These are phyloP conservation scores for Astyanax mexicanus DNA, from an alignment of 2,797 vertebrate species.

Conservation along the genomic window DNA sequence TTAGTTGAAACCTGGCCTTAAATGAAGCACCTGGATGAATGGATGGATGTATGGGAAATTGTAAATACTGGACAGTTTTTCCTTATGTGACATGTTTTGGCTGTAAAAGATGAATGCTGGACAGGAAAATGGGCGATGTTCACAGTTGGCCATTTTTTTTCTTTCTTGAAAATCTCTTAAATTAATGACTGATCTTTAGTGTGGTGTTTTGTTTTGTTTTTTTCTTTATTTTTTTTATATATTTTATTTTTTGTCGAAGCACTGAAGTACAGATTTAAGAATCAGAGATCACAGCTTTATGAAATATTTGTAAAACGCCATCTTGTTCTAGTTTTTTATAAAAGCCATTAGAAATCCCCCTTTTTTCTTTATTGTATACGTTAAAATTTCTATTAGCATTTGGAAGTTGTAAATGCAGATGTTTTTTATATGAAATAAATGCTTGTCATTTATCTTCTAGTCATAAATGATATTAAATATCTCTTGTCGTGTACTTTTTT, in stretches of 20 bases:
- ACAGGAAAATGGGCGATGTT: background rate
- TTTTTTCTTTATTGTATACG: too few relatives aligned
- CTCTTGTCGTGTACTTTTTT: too few relatives aligned
- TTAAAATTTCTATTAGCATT: too few relatives aligned
- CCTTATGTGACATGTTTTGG: background rate
- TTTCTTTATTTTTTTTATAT: too few relatives aligned
- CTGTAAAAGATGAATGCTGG: constrained; percentile 18
- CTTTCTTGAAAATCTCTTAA: background rate
- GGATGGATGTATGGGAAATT: background rate
- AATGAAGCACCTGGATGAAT: background rate
- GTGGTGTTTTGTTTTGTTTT: constrained; percentile 26
- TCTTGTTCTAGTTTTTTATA: constrained; percentile 10
- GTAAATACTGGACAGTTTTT: constrained; percentile 20
- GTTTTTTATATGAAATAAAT: too few relatives aligned
- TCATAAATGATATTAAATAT: too few relatives aligned
- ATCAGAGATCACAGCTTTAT: too few relatives aligned
- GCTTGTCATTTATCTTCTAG: too few relatives aligned
- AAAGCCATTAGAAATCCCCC: too few relatives aligned
- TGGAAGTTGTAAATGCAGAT: too few relatives aligned
- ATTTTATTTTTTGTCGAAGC: too few relatives aligned
- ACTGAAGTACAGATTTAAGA: constrained; percentile 26
- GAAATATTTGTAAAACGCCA: background rate
- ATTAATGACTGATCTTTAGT: background rate
- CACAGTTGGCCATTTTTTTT: background rate
- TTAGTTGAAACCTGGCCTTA: background rate